Evolutionary conservation across 1,140 invertebrate genomes (phyloP).

Genomic region (Wiebesia pumilae): DNA sequence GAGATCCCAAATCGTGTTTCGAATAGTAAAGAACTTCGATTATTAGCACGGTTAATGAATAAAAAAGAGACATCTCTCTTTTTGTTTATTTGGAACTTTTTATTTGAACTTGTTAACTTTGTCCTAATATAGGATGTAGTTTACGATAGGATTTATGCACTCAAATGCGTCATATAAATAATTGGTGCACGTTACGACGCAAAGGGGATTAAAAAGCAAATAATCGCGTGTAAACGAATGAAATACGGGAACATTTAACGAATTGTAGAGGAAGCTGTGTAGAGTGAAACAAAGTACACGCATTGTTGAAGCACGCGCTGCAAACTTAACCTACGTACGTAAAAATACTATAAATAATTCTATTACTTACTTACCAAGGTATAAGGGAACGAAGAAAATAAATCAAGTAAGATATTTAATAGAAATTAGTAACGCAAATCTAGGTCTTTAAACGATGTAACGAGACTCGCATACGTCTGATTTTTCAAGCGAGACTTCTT

Average conservation of each 20-base stretch:
- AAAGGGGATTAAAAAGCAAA: not conserved
- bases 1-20: not conserved
- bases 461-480: conserved; percentile 14
- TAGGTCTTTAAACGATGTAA: conserved; percentile 41
- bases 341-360: conserved; percentile 35
- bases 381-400: conserved; percentile 17
- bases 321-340: conserved; percentile 40
- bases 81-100: not conserved
- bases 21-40: not conserved
- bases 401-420: conserved; percentile 31
- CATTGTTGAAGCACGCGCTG: conserved; percentile 10
- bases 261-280: not conserved
- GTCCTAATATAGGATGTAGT: not conserved
- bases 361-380: conserved; percentile 37
- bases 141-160: not conserved
- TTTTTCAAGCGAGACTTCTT: conserved; percentile 31
- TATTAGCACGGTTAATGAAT: not conserved
- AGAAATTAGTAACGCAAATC: conserved; percentile 43
- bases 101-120: not conserved
- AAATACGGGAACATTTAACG: not conserved
- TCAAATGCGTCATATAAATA: not conserved
- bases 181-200: not conserved
- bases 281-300: not conserved
- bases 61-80: not conserved
- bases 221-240: not conserved